Evolutionary conservation across 1,140 invertebrate genomes (phyloP), one percentile per base, ranked within the genome.

Genomic region (Drosophila asahinai): DNA sequence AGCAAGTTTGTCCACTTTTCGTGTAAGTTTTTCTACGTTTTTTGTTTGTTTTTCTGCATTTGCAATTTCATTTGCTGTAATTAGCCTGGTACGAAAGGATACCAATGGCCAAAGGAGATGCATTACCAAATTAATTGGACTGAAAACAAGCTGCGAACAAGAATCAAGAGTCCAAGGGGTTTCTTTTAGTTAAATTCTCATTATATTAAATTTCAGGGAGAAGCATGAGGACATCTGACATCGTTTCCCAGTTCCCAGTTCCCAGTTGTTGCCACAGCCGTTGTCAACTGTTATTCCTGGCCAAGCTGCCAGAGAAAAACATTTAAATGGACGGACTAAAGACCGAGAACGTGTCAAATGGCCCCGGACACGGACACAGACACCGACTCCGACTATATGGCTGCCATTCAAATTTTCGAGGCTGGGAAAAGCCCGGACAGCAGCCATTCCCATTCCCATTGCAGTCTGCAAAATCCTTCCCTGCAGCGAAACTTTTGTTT

Each of bases 271-370:
- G 70, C 60, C 17, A 5, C 66, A 68, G 66, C 70, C 49, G 70
- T 61, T 60, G 60, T 51, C 59, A 43, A 55, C 70, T 58, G 33
- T 42, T 40, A 60, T 71, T 59, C 66, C 66, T 59, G 22, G 11
- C 17, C 19, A 19, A 11, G 64, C 64, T 72, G 68, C 52, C 52
- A 55, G 25, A 22, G 54, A 22, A 45, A 27, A 71, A 42, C 52
- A 68, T 71, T 61, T 22, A 73, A 73, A 73, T 60, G 67, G 55
- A 40, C 19, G 33, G 38, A 2, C 70, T 73, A 70, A 59, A 79
- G 76, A 79, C 66, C 52, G 54, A 71, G 75, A 71, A 79, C 75
- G 77, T 79, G 77, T 78, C 75, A 78, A 79, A 71, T 78, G 76
- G 77, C 45, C 75, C 59, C 70, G 30, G 66, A 71, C 66, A 25